Conservation (phyloP, 1,140 invertebrate species). For the Drosophila subobscura region DNA sequence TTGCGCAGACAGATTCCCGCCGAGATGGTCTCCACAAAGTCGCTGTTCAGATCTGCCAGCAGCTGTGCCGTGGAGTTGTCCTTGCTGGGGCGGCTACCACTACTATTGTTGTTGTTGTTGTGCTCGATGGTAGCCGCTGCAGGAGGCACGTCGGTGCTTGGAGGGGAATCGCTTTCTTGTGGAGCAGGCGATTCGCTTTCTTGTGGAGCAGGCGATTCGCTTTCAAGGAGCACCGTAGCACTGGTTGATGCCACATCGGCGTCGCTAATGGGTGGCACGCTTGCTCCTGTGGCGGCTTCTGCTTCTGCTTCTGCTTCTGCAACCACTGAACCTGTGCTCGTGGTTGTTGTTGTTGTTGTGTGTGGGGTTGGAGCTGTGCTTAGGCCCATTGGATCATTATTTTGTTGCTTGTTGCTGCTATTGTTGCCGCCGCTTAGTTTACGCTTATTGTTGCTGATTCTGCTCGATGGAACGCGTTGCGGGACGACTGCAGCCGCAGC, state of each 20-base stretch:
- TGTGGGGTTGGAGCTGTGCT: slow-evolving; percentile 63
- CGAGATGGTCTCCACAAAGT: slow-evolving; percentile 72
- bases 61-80: slow-evolving; percentile 72
- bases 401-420: slow-evolving; percentile 38
- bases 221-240: slow-evolving; percentile 1
- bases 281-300: slow-evolving; percentile 26
- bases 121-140: slow-evolving; percentile 11
- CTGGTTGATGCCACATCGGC: slow-evolving; percentile 39
- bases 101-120: slow-evolving; percentile 19
- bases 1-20: slow-evolving; percentile 78
- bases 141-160: background rate
- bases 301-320: slow-evolving; percentile 1
- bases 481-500: slow-evolving; percentile 9
- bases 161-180: too few species aligned
- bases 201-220: too few species aligned
- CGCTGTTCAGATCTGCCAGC: slow-evolving; percentile 66
- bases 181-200: too few species aligned
- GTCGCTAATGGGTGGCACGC: slow-evolving; percentile 9
- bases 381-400: slow-evolving; percentile 73
- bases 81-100: slow-evolving; percentile 57
- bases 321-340: too few species aligned
- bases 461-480: slow-evolving; percentile 2
- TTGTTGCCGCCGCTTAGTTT: slow-evolving; percentile 26
- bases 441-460: slow-evolving; percentile 20
- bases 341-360: too few species aligned